Evolutionary conservation across 2,888 invertebrate genomes (phyloP).

Genomic region (Argyra leucocephala): DNA sequence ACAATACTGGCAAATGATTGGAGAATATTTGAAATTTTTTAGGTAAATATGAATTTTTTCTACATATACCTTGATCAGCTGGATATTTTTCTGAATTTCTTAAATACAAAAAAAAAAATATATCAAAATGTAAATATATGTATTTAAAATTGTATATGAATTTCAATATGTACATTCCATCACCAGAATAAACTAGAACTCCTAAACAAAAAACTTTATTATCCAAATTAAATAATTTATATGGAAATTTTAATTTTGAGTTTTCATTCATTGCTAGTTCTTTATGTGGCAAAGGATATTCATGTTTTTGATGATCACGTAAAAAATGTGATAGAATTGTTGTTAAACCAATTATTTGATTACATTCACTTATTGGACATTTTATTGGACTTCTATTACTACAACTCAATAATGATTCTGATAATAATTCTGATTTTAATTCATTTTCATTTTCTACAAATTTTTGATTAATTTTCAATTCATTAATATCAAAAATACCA

Average conservation of each 20-base stretch:
- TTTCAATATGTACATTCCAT: slow-evolving; percentile 17
- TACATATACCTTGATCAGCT: slow-evolving; percentile 29
- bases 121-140: neutral
- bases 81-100: slow-evolving; percentile 21
- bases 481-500: neutral
- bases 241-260: slow-evolving; percentile 27
- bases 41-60: slow-evolving; percentile 30
- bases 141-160: neutral
- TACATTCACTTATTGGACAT: slow-evolving; percentile 30
- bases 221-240: slow-evolving; percentile 24
- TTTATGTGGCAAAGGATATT: slow-evolving; percentile 22
- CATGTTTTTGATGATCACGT: slow-evolving; percentile 27
- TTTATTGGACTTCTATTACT: slow-evolving; percentile 29
- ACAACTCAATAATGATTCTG: slow-evolving; percentile 23
- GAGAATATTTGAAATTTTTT: slow-evolving; percentile 27
- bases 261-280: slow-evolving; percentile 27
- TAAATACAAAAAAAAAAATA: neutral
- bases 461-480: neutral
- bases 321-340: slow-evolving; percentile 32
- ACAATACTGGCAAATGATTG: slow-evolving; percentile 31
- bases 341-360: slow-evolving; percentile 28
- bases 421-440: slow-evolving; percentile 14
- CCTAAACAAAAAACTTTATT: slow-evolving; percentile 31
- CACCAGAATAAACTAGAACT: slow-evolving; percentile 30
- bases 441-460: neutral